These are phyloP conservation scores for Acipenser transmontanus DNA, from an alignment of 2,797 vertebrate genomes.

Conservation along the genomic window DNA sequence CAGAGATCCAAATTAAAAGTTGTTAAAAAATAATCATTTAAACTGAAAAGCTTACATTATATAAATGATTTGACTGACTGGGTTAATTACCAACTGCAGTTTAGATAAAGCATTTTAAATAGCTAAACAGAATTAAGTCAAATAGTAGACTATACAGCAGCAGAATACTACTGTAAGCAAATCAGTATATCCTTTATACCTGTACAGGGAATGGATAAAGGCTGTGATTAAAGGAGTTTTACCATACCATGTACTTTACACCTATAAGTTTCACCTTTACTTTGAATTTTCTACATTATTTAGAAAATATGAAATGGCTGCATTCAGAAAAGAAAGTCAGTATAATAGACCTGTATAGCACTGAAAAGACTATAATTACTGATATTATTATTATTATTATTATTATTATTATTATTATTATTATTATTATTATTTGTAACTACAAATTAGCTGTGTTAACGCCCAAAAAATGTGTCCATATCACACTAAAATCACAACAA, in stretches of 20 bases:
- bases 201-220: slow-evolving; percentile 36
- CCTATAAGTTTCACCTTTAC: background rate
- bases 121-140: slow-evolving; percentile 4
- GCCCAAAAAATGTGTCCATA: too few species aligned
- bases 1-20: too few species aligned
- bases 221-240: slow-evolving; percentile 17
- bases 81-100: background rate
- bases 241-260: slow-evolving; percentile 12
- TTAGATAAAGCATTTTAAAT: slow-evolving; percentile 9
- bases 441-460: too few species aligned
- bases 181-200: background rate
- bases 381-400: background rate
- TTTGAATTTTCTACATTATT: slow-evolving; percentile 5
- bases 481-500: too few species aligned
- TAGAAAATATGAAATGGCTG: slow-evolving; percentile 4
- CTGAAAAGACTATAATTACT: too few species aligned
- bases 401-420: background rate
- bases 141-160: background rate
- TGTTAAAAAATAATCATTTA: too few species aligned
- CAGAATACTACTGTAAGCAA: slow-evolving; percentile 1
- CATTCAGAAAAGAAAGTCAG: background rate
- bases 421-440: background rate
- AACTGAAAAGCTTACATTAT: too few species aligned
- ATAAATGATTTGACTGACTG: too few species aligned
- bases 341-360: too few species aligned